phyloP scores from a whole-genome alignment of 2,113 vertebrate species.

The Chauna torquata region DNA sequence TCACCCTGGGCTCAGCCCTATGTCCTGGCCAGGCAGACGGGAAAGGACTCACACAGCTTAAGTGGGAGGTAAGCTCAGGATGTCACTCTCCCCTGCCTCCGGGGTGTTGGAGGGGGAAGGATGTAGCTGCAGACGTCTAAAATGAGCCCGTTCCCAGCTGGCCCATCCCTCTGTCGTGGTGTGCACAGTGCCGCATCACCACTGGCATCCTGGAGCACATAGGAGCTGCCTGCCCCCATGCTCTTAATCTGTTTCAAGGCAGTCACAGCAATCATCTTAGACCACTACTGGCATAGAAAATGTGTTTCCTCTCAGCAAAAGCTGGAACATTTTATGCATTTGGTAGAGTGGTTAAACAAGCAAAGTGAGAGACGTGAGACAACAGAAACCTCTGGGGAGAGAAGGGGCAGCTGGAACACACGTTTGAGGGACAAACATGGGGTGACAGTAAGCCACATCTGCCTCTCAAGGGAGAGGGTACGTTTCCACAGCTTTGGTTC shows the following conservation, averaged over 20 bases:
- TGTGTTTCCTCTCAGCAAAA: background rate
- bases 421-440: rapidly evolving
- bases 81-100: background rate
- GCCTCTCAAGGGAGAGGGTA: background rate
- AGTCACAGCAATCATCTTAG: background rate
- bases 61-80: background rate
- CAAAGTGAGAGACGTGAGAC: rapidly evolving
- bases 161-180: too few relatives aligned
- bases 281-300: background rate
- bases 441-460: background rate
- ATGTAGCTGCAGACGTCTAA: background rate
- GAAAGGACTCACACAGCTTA: background rate
- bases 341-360: background rate
- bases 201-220: background rate
- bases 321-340: background rate
- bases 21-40: rapidly evolving
- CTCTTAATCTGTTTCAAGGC: background rate
- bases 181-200: background rate
- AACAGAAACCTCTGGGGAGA: background rate
- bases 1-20: background rate
- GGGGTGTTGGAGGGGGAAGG: background rate
- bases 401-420: background rate
- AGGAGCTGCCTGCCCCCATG: background rate
- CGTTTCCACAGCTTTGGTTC: background rate
- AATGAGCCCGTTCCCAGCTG: background rate